A percentile compares a stretch with the other conserved stretches of the same genome.
Evolutionary conservation across 2,113 vertebrate species (phyloP).

Genomic region (Rhinopomastus cyanomelas): DNA sequence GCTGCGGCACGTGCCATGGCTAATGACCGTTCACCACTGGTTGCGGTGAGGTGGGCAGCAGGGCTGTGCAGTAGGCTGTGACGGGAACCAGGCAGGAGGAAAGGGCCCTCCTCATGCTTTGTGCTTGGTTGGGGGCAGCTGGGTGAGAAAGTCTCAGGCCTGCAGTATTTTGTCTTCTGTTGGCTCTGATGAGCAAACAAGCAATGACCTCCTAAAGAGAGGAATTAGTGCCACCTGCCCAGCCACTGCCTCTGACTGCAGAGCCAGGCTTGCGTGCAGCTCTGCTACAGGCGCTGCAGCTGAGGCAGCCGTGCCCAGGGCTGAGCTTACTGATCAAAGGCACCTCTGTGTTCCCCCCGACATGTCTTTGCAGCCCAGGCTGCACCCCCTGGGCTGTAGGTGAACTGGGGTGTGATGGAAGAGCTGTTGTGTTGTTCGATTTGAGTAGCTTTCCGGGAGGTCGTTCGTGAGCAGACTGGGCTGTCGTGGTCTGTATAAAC

Average conservation of each 20-base stretch:
- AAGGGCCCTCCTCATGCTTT: not conserved
- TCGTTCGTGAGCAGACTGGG: not conserved
- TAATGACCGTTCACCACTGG: not conserved
- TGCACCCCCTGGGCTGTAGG: not conserved
- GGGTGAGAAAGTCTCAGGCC: not conserved
- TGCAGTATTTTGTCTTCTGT: not conserved
- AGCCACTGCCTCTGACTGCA: not conserved
- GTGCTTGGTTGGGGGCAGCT: not conserved
- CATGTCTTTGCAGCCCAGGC: not conserved
- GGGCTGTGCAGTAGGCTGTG: too few relatives aligned
- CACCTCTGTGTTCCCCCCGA: not conserved
- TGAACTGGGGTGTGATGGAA: not conserved
- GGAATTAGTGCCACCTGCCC: not conserved
- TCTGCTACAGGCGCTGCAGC: constrained; percentile 28
- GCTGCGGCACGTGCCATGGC: too few relatives aligned
- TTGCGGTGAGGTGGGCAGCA: not conserved
- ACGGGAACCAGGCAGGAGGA: not conserved
- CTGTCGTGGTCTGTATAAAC: not conserved
- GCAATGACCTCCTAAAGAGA: not conserved
- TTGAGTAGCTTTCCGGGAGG: not conserved
- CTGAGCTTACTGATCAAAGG: fast-evolving
- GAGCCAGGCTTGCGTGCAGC: not conserved
- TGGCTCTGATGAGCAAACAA: not conserved
- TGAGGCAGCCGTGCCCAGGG: constrained; percentile 5
- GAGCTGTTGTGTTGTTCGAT: not conserved